Conservation (phyloP, 2,797 vertebrate genomes). For the Sparidentex hasta region DNA sequence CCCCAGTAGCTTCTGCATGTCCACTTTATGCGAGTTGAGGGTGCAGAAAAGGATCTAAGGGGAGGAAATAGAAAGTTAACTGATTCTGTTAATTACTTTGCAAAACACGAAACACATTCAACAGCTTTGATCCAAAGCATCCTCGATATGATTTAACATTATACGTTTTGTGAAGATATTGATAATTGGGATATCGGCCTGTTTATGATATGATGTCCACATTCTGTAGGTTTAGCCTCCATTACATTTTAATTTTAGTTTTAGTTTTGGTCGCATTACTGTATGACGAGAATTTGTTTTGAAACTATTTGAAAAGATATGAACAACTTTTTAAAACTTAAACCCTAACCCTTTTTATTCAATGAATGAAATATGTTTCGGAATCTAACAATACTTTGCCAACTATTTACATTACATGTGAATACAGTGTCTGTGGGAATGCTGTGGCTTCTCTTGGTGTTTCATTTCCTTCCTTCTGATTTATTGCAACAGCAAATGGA, state of each 20-base stretch:
- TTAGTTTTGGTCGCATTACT: not conserved
- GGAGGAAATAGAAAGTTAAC: not conserved
- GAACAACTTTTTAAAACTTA: too few species aligned
- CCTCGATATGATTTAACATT: not conserved
- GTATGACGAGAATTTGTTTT: not conserved
- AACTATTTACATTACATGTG: not conserved
- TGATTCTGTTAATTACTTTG: not conserved
- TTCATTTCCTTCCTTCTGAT: not conserved
- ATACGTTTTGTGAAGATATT: not conserved
- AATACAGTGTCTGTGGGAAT: not conserved
- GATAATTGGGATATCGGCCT: not conserved
- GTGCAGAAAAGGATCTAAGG: constrained; percentile 97
- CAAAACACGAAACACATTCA: not conserved
- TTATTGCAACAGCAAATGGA: constrained; percentile 9
- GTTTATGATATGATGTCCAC: not conserved
- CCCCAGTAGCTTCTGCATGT: constrained; percentile 97
- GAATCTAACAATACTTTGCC: not conserved
- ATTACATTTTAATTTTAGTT: too few species aligned
- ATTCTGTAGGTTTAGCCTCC: not conserved
- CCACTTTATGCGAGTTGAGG: constrained; percentile 97
- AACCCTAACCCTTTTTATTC: not conserved
- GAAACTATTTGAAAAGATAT: not conserved
- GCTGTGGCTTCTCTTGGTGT: not conserved
- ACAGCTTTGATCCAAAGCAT: not conserved
- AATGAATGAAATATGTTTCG: not conserved